A percentile compares a stretch with the other conserved stretches of the same genome.
Evolutionary conservation across 2,888 invertebrate species (phyloP).

Genomic region (Synanthedon formicaeformis): DNA sequence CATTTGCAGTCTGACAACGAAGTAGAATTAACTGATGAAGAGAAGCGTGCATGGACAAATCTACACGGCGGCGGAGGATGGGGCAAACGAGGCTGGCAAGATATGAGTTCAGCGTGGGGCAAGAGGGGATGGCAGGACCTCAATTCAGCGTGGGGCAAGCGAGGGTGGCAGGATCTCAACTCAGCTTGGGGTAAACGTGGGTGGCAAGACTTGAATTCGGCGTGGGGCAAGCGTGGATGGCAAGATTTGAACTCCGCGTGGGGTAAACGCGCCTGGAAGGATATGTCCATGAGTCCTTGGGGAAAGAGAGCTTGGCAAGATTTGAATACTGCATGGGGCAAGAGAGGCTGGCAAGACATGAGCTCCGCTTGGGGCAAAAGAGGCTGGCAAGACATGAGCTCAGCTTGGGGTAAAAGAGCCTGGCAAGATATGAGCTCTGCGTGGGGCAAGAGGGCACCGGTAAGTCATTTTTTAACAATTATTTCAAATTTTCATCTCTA

Average conservation of each 20-base stretch:
- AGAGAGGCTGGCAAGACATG: conserved; percentile 66
- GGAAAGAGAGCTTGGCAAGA: conserved; percentile 72
- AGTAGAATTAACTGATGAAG: conserved; percentile 63
- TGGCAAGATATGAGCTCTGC: conserved; percentile 72
- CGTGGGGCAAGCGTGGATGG: conserved; percentile 74
- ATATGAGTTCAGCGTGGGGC: conserved; percentile 66
- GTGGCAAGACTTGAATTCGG: conserved; percentile 63
- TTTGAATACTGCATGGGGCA: conserved; percentile 62
- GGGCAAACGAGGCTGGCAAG: conserved; percentile 72
- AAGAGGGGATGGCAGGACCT: conserved; percentile 67
- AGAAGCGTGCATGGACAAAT: conserved; percentile 73
- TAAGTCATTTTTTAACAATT: conserved; percentile 25
- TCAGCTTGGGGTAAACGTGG: conserved; percentile 72
- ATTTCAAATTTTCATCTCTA: no score
- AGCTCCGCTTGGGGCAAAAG: conserved; percentile 62
- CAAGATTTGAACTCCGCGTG: conserved; percentile 63
- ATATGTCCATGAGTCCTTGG: conserved; percentile 67
- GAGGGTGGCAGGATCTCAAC: conserved; percentile 70
- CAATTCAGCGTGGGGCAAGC: conserved; percentile 69
- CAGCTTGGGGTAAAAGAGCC: conserved; percentile 64
- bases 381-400: conserved; percentile 57
- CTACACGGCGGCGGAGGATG: conserved; percentile 69
- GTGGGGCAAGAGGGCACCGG: conserved; percentile 70
- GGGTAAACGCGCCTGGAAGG: conserved; percentile 74
- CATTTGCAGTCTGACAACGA: conserved; percentile 44